Evolutionary conservation across 2,888 invertebrate species (phyloP).

Genomic region (Aleiodes leptofemur): DNA sequence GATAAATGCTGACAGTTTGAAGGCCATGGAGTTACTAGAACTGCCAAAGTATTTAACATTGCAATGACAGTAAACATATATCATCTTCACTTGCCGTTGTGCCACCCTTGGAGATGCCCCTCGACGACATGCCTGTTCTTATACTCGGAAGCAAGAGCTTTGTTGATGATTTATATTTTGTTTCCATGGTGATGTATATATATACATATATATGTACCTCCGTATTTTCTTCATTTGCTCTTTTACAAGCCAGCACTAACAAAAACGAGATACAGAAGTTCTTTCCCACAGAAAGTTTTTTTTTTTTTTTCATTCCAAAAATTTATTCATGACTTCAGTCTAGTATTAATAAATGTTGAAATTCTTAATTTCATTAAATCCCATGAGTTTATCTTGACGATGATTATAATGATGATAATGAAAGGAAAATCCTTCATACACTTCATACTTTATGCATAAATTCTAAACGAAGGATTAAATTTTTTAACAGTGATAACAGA

Average conservation of each 20-base stretch:
- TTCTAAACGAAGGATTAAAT: no score
- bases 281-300: not conserved
- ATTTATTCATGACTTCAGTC: not conserved
- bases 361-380: no score
- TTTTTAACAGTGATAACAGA: no score
- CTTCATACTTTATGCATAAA: no score
- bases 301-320: no score
- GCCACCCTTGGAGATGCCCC: slow-evolving; percentile 29
- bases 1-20: slow-evolving; percentile 29
- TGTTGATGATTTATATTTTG: slow-evolving; percentile 12
- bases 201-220: no score
- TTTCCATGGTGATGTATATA: not conserved
- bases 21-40: slow-evolving; percentile 42
- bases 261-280: not conserved
- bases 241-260: no score
- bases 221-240: slow-evolving; percentile 7
- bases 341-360: no score
- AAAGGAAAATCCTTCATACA: no score
- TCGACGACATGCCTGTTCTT: slow-evolving; percentile 43
- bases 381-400: no score
- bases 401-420: no score
- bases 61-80: slow-evolving; percentile 39
- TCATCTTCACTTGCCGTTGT: not conserved
- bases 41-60: slow-evolving; percentile 52
- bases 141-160: slow-evolving; percentile 12